Conservation (phyloP, 2,797 vertebrate genomes). For the Hemibagrus guttatus region DNA sequence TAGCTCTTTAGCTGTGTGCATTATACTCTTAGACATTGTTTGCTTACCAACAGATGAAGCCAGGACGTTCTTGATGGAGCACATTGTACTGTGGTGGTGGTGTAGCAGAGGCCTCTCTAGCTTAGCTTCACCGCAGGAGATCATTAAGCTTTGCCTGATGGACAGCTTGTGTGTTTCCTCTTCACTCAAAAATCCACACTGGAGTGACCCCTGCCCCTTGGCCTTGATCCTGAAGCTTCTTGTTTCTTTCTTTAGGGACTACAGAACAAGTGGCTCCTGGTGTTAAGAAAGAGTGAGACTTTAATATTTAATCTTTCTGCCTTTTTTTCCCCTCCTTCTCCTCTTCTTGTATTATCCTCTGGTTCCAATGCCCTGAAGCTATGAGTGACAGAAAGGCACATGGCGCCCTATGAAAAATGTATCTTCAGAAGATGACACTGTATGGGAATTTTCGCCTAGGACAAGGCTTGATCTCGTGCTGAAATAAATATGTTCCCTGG, state of each 20-base stretch:
- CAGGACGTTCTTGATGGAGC: conserved; percentile 20
- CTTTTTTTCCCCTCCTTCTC: conserved; percentile 45
- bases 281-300: conserved; percentile 60
- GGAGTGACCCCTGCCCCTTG: conserved; percentile 43
- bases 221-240: conserved; percentile 48
- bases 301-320: conserved; percentile 73
- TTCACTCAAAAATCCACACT: conserved; percentile 29
- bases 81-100: conserved; percentile 7
- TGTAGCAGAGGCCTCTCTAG: conserved; percentile 9
- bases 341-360: conserved; percentile 60
- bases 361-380: conserved; percentile 67
- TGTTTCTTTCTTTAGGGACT: conserved; percentile 52
- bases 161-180: conserved; percentile 36
- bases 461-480: conserved; percentile 58
- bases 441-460: conserved; percentile 58
- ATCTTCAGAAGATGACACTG: conserved; percentile 62
- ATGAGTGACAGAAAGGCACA: conserved; percentile 68
- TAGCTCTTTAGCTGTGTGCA: conserved; percentile 18
- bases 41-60: conserved; percentile 16
- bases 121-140: conserved; percentile 43
- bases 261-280: conserved; percentile 55
- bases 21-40: conserved; percentile 1
- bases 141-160: conserved; percentile 50
- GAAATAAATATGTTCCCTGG: conserved; percentile 65
- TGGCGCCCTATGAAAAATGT: conserved; percentile 65